Percentiles rank a stretch among this genome's conserved stretches.
These are phyloP conservation scores for Salminus brasiliensis DNA, from an alignment of 2,113 vertebrate species.

Conservation along the genomic window DNA sequence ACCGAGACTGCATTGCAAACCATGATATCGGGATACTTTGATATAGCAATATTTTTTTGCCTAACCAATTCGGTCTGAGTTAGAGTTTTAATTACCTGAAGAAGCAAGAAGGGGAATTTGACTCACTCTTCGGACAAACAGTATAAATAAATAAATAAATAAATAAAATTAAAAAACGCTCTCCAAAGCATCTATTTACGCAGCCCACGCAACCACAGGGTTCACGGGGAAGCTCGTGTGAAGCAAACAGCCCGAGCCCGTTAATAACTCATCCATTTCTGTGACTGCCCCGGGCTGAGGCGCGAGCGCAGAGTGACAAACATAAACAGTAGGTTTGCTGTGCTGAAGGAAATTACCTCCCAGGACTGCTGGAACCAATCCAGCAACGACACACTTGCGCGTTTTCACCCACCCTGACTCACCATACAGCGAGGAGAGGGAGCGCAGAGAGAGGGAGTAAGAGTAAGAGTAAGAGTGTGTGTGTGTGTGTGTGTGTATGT, in stretches of 20 bases:
- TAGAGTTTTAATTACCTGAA: not conserved
- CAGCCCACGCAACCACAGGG: not conserved
- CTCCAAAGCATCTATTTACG: too few relatives aligned
- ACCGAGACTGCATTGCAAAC: too few relatives aligned
- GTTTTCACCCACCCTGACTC: slow-evolving; percentile 69
- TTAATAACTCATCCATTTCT: slow-evolving; percentile 13
- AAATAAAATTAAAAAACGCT: too few relatives aligned
- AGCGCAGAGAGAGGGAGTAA: slow-evolving; percentile 51
- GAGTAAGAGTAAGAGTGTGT: slow-evolving; percentile 9
- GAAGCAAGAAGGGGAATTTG: too few relatives aligned
- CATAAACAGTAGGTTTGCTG: slow-evolving; percentile 70
- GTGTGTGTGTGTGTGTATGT: too few relatives aligned
- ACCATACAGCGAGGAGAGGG: slow-evolving; percentile 29
- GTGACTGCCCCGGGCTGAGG: slow-evolving; percentile 29
- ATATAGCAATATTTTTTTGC: too few relatives aligned
- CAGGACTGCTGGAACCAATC: slow-evolving; percentile 73
- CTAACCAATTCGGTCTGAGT: too few relatives aligned
- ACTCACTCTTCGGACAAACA: too few relatives aligned
- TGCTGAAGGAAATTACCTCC: slow-evolving; percentile 76
- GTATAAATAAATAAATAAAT: too few relatives aligned
- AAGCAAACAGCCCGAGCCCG: slow-evolving; percentile 1
- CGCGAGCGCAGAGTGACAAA: slow-evolving; percentile 68
- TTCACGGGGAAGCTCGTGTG: not conserved
- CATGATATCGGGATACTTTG: too few relatives aligned
- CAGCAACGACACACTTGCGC: slow-evolving; percentile 72